phyloP scores from a whole-genome alignment of 1,140 invertebrate genomes.

The Bombus pyrosoma region DNA sequence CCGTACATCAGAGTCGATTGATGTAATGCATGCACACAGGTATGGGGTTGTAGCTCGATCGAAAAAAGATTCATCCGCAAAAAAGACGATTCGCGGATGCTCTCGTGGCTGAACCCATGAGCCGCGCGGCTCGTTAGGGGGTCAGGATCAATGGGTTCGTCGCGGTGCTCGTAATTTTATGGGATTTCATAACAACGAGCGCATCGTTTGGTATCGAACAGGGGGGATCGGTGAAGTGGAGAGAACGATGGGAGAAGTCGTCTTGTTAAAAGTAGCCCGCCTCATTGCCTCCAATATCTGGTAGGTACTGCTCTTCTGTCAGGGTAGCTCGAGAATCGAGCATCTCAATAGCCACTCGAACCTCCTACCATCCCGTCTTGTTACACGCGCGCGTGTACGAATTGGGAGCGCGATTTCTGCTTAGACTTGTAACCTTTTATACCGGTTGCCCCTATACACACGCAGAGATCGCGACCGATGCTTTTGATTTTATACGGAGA shows the following conservation, averaged over 20 bases:
- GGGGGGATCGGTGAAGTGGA: conserved; percentile 68
- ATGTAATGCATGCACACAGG: too few relatives aligned
- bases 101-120: conserved; percentile 44
- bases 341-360: conserved; percentile 77
- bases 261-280: conserved; percentile 77
- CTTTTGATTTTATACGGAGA: background rate
- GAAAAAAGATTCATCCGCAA: conserved; percentile 52
- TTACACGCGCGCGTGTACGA: conserved; percentile 63
- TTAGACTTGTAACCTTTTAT: conserved; percentile 47
- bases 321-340: conserved; percentile 68
- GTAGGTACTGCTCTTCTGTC: conserved; percentile 71
- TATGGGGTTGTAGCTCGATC: background rate
- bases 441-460: background rate
- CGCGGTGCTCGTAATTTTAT: conserved; percentile 75
- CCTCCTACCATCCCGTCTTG: conserved; percentile 65
- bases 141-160: conserved; percentile 75
- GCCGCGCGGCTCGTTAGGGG: conserved; percentile 62
- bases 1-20: too few relatives aligned
- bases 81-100: conserved; percentile 67
- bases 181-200: conserved; percentile 69
- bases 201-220: conserved; percentile 66
- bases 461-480: background rate
- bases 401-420: conserved; percentile 1
- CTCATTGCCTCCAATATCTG: conserved; percentile 78
- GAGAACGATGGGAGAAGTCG: conserved; percentile 64